Evolutionary conservation across 2,113 vertebrate species (phyloP), one percentile per base, ranked within the genome.

Genomic region (Archocentrus centrarchus): DNA sequence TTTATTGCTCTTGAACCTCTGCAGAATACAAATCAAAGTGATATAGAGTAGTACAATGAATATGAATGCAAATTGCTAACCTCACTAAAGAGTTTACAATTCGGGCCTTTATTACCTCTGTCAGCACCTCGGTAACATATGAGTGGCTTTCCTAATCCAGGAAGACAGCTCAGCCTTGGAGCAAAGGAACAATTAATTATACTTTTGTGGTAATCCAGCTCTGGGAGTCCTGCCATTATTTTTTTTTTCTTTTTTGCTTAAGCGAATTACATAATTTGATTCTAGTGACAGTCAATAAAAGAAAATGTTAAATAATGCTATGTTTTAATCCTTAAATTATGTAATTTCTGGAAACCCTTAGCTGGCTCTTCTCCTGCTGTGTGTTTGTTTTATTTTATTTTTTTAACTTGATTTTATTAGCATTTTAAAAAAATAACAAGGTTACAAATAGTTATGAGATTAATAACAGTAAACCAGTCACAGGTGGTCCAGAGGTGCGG

Each of bases 211-310:
- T 39, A 32, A 41, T 63, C 35, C 30, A 82, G 15, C 55, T 17
- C 59, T 82, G 60, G 50, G 50, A 75, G 39, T 53, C 35, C 18
- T 76, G 68, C 78, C 53, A 53, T 59, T 27, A 55, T n/a, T 35
- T n/a, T 27, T 8, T 14, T 22, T 3, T 47, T 3, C 7, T 18
- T 11, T 32, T 39, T 22, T 8, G 22, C 20, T 50, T 53, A 6
- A 59, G 44, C 27, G 32, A 37, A 27, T 59, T 11, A 59, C 18
- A 30, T 55, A 76, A 57, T 68, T 7, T 10, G 41, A 59, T 81
- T 68, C 62, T 63, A 58, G 7, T 68, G 55, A 35, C 41, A 20
- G 39, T 35, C 4, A 59, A 27, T 44, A 20, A 60, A 61, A 44
- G 44, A 32, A 32, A 41, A 53, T 4, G 3, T 39, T 78, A 10